These are phyloP conservation scores for Artibeus jamaicensis DNA, from an alignment of 2,797 vertebrate genomes.

Conservation along the genomic window DNA sequence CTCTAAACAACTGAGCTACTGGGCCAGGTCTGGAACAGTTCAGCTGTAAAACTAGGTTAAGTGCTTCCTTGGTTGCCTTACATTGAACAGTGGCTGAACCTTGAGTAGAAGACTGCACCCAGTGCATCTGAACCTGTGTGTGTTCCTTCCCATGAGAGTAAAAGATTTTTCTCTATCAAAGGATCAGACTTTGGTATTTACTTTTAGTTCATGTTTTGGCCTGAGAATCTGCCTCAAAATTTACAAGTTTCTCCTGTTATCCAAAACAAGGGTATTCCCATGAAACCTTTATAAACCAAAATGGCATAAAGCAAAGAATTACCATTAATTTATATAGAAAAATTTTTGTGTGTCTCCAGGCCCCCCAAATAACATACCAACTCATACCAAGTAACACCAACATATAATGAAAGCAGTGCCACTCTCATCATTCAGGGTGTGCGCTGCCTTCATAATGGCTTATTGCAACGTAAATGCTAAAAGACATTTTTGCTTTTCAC, in stretches of 20 bases:
- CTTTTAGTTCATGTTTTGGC: background rate
- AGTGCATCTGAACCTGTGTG: background rate
- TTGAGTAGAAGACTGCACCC: background rate
- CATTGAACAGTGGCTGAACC: background rate
- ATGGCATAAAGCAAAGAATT: background rate
- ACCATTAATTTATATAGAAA: background rate
- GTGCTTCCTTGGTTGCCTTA: background rate
- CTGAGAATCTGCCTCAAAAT: background rate
- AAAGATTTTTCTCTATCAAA: background rate
- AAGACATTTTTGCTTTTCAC: background rate
- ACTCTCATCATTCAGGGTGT: background rate
- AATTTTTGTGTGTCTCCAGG: background rate
- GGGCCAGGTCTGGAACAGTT: background rate
- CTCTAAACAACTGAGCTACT: too few relatives aligned
- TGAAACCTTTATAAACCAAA: background rate
- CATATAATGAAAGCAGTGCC: background rate
- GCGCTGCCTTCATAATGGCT: background rate
- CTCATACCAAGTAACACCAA: background rate
- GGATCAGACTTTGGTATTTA: background rate
- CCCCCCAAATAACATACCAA: background rate
- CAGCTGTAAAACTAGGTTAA: background rate
- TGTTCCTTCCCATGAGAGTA: background rate
- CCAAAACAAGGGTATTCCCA: background rate
- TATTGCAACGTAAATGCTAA: background rate
- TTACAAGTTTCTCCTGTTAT: background rate